Base-by-base conservation (phyloP, 2,888 invertebrate genomes). In the Eurytoma californica region DNA sequence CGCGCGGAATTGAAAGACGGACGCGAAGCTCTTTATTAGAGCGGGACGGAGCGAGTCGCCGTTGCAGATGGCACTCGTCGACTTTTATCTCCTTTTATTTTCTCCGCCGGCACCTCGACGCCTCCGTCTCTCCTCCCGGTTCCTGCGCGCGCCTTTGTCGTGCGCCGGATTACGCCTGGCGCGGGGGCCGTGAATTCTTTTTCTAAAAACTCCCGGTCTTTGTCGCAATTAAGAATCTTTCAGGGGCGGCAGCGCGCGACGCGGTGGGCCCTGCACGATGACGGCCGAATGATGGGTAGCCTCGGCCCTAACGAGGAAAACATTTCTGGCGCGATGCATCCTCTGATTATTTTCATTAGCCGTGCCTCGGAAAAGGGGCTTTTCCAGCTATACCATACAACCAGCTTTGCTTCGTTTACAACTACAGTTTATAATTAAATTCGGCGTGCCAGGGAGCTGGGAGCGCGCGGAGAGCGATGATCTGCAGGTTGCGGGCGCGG, bases 11-110 rank as follows among this genome's bases (percentile, higher is more conserved):
- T 68, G 63, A 74, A 70, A 73, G 73, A 73, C 65, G 65, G 57
- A 58, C 70, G 72, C 76, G 67, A 70, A 76, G 67, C 67, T 67
- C 30, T 80, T 80, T 80, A 76, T 80, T 75, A 76, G 76, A 76
- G 72, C 79, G 74, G 67, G 72, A 80, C 76, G 68, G 4, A 53
- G 30, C 3, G 16, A 70, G 70, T 47, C 55, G 55, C 55, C 30
- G 63, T 72, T 65, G 63, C 77, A 77, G 77, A 77, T 77, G 77
- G 72, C 67, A 77, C 77, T 72, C 77, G 39, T 9, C 39, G 66
- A 68, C 78, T 73, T 78, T 78, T 78, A 78, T 78, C 73, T 78
- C 72, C 53, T 39, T 70, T 57, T 66, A n/a, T 57, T 39, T 55
- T 5, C 3, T 12, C 18, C 18, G 12, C 24, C 39, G 12, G 3